phyloP scores from a whole-genome alignment of 92 coral and sea anemone genomes.

The Siderastrea siderea region DNA sequence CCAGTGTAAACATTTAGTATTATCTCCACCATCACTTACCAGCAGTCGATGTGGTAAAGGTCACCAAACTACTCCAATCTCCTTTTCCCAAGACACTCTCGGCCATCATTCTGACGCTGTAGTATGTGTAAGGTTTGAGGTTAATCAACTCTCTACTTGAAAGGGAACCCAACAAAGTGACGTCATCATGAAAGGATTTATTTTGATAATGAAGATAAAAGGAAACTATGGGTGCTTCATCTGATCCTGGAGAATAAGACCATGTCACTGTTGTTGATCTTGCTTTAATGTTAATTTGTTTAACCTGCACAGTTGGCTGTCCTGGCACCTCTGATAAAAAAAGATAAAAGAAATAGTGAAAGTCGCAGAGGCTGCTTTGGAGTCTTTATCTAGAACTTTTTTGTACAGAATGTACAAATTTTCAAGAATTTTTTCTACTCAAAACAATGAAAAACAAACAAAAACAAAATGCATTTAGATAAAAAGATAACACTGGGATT shows the following conservation, averaged over 20 bases:
- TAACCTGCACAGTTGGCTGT: background rate
- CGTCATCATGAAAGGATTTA: background rate
- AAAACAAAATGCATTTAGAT: no score
- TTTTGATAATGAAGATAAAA: background rate
- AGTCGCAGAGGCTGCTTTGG: no score
- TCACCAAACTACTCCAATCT: background rate
- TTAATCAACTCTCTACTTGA: background rate
- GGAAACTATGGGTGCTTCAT: background rate
- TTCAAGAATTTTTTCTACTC: no score
- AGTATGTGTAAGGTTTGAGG: slow-evolving; percentile 1
- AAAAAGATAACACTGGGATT: no score
- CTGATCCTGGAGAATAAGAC: background rate
- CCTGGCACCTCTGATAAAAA: background rate
- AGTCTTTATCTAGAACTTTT: no score
- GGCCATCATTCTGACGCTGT: background rate
- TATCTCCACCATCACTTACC: background rate
- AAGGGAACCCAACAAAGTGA: background rate
- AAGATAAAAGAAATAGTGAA: background rate
- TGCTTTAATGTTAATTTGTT: background rate
- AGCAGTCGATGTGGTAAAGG: background rate
- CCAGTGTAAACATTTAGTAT: background rate
- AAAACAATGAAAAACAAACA: no score
- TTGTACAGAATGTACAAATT: no score
- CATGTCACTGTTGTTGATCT: background rate
- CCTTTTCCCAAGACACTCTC: background rate